Percentiles rank a stretch among this genome's conserved stretches.
These are phyloP conservation scores for Axis porcinus DNA, from an alignment of 2,113 vertebrate genomes.

Conservation along the genomic window DNA sequence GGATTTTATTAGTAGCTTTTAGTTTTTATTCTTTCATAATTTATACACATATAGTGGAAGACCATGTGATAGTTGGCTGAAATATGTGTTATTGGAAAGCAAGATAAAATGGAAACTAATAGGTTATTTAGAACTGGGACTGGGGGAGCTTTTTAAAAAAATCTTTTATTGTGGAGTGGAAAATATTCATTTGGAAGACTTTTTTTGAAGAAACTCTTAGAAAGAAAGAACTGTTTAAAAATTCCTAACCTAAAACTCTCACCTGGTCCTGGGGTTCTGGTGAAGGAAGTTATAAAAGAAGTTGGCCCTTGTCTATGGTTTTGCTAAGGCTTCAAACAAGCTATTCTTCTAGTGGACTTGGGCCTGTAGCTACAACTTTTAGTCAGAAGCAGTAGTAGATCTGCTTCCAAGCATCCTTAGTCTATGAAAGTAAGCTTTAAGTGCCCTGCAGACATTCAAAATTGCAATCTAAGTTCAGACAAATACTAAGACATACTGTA, in stretches of 20 bases:
- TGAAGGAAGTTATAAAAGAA: not conserved
- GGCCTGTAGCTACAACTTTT: not conserved
- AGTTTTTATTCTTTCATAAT: slow-evolving; percentile 13
- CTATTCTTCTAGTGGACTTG: not conserved
- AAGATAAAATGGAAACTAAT: not conserved
- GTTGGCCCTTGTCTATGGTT: not conserved
- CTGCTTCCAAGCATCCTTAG: slow-evolving; percentile 16
- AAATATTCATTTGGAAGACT: not conserved
- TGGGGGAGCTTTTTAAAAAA: not conserved
- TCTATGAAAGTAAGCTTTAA: slow-evolving; percentile 23
- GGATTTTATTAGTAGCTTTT: not conserved
- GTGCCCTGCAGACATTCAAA: not conserved
- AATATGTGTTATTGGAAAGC: not conserved
- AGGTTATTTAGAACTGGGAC: not conserved
- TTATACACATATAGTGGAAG: not conserved
- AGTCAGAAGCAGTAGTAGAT: slow-evolving; percentile 14
- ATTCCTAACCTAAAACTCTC: not conserved
- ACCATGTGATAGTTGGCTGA: not conserved
- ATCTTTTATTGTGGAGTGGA: not conserved
- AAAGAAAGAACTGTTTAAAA: not conserved
- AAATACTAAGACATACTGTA: slow-evolving; percentile 17
- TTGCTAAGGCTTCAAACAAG: slow-evolving; percentile 39
- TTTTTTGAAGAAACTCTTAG: not conserved
- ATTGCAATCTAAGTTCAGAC: slow-evolving; percentile 17
- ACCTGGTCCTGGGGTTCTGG: not conserved